These are phyloP conservation scores for Drosophila santomea DNA, from an alignment of 1,140 invertebrate species.

Conservation along the genomic window DNA sequence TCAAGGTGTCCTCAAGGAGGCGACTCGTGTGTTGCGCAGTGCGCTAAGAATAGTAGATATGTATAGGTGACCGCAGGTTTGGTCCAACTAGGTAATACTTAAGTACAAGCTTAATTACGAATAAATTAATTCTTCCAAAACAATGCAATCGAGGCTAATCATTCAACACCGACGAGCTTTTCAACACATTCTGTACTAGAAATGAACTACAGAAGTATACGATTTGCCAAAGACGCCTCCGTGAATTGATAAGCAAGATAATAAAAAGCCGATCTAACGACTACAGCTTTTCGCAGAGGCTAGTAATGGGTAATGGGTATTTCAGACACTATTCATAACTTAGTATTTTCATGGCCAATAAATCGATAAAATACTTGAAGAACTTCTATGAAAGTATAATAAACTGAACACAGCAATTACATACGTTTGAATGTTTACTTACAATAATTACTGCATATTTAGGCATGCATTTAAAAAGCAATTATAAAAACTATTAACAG, in stretches of 20 bases:
- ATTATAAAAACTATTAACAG: no score
- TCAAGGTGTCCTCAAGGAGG: constrained; percentile 41
- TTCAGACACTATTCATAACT: background rate
- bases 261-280: constrained; percentile 22
- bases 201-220: constrained; percentile 7
- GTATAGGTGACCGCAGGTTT: constrained; percentile 23
- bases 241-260: constrained; percentile 8
- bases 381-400: no score
- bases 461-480: no score
- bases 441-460: no score
- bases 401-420: no score
- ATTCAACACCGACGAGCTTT: constrained; percentile 1
- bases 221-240: background rate
- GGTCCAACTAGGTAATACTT: constrained; percentile 18
- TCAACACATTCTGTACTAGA: background rate
- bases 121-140: constrained; percentile 52
- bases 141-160: constrained; percentile 3
- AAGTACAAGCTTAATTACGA: constrained; percentile 52
- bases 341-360: background rate
- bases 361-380: background rate
- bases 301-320: background rate
- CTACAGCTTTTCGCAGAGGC: background rate
- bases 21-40: constrained; percentile 54
- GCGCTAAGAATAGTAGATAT: constrained; percentile 38
- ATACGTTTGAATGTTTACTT: no score